These are phyloP conservation scores for Sesia bembeciformis DNA, from an alignment of 2,888 invertebrate genomes.

Conservation along the genomic window DNA sequence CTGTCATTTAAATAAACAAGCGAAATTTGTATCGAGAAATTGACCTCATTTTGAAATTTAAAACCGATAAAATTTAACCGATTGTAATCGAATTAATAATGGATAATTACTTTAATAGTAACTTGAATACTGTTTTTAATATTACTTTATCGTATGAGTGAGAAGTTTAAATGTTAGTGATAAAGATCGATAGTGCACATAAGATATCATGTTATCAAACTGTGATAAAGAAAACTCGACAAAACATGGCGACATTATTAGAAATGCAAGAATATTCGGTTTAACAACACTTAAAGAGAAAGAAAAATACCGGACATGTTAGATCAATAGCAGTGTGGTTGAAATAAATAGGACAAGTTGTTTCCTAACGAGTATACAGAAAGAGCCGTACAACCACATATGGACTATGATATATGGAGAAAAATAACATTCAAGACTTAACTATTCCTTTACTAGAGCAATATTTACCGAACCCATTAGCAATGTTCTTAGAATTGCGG, in stretches of 20 bases:
- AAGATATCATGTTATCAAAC: no score
- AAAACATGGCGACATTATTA: no score
- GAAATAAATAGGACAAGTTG: not conserved
- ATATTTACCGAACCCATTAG: not conserved
- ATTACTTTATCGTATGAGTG: no score
- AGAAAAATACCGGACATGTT: not conserved
- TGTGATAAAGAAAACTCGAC: no score
- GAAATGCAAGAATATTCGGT: no score
- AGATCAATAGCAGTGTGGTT: conserved; percentile 1
- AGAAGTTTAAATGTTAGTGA: no score
- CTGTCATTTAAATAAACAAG: conserved; percentile 36
- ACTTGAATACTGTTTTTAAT: conserved; percentile 7
- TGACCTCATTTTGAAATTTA: conserved; percentile 3
- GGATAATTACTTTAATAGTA: conserved; percentile 14
- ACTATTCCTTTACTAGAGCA: not conserved
- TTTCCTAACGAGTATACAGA: not conserved
- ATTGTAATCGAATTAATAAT: conserved; percentile 8
- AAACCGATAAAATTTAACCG: conserved; percentile 3
- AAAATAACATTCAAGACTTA: conserved; percentile 14
- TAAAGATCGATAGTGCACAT: no score
- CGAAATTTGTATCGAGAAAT: conserved; percentile 12
- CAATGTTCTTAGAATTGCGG: not conserved
- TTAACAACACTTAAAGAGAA: conserved; percentile 8
- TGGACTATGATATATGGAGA: conserved; percentile 23
- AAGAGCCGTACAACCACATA: conserved; percentile 11